A percentile compares a stretch with the other conserved stretches of the same genome.
phyloP scores from a whole-genome alignment of 2,113 vertebrate species.

The Siphamia tubifer region DNA sequence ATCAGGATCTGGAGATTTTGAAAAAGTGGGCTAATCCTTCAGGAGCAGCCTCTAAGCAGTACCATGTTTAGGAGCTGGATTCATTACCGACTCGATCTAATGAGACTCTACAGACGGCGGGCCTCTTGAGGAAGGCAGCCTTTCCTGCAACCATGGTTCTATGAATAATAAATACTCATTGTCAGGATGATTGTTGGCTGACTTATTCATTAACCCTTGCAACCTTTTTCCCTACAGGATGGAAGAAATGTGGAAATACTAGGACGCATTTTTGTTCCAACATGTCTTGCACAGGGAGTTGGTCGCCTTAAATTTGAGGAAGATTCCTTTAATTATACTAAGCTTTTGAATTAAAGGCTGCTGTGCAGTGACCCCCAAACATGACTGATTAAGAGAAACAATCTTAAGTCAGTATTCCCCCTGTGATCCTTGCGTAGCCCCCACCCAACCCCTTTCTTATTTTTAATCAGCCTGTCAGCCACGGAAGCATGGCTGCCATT shows the following conservation, averaged over 20 bases:
- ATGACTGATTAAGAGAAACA: conserved; percentile 1
- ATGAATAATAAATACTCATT: conserved; percentile 37
- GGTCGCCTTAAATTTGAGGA: not conserved
- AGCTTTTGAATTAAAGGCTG: not conserved
- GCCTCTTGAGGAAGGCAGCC: not conserved
- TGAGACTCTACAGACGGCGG: conserved; percentile 15
- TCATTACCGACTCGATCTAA: conserved; percentile 6
- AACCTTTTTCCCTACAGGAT: not conserved
- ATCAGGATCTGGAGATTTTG: not conserved
- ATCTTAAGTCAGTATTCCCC: not conserved
- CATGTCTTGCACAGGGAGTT: not conserved
- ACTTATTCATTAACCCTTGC: not conserved
- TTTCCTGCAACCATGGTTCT: conserved; percentile 15
- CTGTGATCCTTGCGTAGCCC: not conserved
- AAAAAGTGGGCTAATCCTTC: not conserved
- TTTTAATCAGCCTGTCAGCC: conserved; percentile 20
- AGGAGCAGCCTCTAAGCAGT: not conserved
- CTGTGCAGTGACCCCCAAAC: not conserved
- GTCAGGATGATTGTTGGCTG: conserved; percentile 10
- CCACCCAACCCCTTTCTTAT: not conserved
- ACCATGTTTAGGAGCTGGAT: not conserved
- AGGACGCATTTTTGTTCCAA: not conserved
- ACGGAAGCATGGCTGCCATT: conserved; percentile 26
- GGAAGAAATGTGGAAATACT: not conserved
- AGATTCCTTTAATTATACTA: not conserved